A percentile compares a stretch with the other conserved stretches of the same genome.
Evolutionary conservation across 2,113 vertebrate species (phyloP).

Genomic region (Lophura nycthemera): DNA sequence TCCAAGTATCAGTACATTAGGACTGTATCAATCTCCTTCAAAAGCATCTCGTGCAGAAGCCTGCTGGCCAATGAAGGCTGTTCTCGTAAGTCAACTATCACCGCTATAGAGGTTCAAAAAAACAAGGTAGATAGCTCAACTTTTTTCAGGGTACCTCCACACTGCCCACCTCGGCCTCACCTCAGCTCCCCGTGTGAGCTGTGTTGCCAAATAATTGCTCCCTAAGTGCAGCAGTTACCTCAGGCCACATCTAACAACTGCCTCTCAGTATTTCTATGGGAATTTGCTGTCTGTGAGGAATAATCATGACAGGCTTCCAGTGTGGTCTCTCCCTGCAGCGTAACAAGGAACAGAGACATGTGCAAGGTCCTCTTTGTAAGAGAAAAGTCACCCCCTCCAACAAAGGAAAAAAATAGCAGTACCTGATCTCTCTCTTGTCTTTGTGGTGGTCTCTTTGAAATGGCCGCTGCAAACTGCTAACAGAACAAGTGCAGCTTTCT

Average conservation of each 20-base stretch:
- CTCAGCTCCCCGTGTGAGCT: neutral
- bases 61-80: neutral
- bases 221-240: neutral
- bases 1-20: neutral
- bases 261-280: neutral
- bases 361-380: neutral
- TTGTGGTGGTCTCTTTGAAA: slow-evolving; percentile 73
- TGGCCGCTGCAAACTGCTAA: slow-evolving; percentile 73
- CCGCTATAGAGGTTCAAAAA: neutral
- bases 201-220: neutral
- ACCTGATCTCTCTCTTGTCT: slow-evolving; percentile 70
- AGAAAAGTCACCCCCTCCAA: slow-evolving; percentile 31
- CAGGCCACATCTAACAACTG: neutral
- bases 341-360: neutral
- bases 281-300: neutral
- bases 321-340: neutral
- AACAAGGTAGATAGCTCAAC: neutral
- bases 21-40: neutral
- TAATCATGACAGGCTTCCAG: neutral
- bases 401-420: slow-evolving; percentile 61
- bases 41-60: neutral
- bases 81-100: neutral
- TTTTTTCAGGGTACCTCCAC: neutral
- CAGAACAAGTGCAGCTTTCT: slow-evolving; percentile 65
- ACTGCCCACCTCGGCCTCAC: neutral